Conservation (phyloP, 2,888 invertebrate species). For the Agrenia bidenticulata region DNA sequence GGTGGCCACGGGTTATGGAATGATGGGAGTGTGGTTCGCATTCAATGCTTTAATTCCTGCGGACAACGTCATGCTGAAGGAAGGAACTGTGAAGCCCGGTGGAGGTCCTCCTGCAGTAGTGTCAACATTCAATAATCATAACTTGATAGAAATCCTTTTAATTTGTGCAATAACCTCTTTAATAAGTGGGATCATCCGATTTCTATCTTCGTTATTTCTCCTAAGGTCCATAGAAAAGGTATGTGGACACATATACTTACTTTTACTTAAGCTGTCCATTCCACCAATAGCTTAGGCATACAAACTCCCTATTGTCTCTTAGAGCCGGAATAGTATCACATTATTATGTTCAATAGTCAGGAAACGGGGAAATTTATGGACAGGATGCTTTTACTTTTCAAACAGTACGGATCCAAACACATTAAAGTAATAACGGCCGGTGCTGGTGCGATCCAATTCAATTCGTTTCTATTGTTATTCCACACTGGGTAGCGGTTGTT, state of each 20-base stretch:
- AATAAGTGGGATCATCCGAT: conserved; percentile 51
- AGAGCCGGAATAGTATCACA: no score
- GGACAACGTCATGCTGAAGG: conserved; percentile 38
- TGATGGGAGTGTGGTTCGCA: conserved; percentile 53
- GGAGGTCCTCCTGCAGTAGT: conserved; percentile 31
- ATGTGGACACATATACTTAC: background rate
- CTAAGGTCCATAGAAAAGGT: conserved; percentile 52
- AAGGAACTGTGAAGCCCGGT: conserved; percentile 29
- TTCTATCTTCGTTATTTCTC: conserved; percentile 50
- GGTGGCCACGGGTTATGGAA: conserved; percentile 47
- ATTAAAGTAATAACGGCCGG: no score
- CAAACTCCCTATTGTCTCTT: no score
- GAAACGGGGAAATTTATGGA: no score
- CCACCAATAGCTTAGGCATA: no score
- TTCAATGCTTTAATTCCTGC: conserved; percentile 50
- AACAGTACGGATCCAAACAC: no score
- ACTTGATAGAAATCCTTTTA: conserved; percentile 50
- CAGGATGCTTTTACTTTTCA: no score
- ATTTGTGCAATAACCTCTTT: conserved; percentile 51
- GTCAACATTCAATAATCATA: conserved; percentile 36
- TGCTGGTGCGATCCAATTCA: no score
- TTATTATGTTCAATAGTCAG: no score
- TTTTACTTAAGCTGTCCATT: no score
- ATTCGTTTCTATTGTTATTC: no score
- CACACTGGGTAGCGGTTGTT: no score